These are phyloP conservation scores for Thomomys bottae DNA, from an alignment of 2,113 vertebrate genomes.

Conservation along the genomic window DNA sequence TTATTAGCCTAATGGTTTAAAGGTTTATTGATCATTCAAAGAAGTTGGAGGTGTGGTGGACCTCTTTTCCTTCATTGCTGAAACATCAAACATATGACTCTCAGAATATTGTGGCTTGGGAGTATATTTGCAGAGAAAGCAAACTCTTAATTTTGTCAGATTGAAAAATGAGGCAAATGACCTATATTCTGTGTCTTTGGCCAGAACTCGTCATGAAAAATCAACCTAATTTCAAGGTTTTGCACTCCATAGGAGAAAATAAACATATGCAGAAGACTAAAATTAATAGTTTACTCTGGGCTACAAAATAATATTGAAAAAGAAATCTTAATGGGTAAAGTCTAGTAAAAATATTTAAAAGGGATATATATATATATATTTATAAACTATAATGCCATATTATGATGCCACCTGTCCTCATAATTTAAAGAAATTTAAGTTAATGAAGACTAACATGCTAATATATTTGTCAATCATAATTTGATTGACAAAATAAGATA, in stretches of 20 bases:
- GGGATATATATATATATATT: background rate
- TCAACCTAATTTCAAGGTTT: background rate
- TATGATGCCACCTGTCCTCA: background rate
- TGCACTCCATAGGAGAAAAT: background rate
- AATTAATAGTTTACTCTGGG: background rate
- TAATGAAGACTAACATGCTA: background rate
- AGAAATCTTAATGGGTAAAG: background rate
- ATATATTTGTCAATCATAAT: background rate
- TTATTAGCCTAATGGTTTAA: background rate
- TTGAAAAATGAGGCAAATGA: background rate
- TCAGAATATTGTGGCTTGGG: background rate
- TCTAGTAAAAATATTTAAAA: background rate
- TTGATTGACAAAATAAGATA: background rate
- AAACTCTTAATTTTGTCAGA: background rate
- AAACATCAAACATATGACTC: background rate
- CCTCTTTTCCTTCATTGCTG: background rate
- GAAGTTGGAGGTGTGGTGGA: background rate
- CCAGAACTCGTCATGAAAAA: background rate
- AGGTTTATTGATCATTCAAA: background rate
- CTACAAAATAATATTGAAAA: background rate
- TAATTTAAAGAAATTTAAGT: background rate
- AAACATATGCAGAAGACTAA: background rate
- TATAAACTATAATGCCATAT: background rate
- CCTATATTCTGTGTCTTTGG: background rate
- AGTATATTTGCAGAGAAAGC: background rate